These are phyloP conservation scores for Drosophila pullipes DNA, from an alignment of 2,888 invertebrate genomes.

Conservation along the genomic window DNA sequence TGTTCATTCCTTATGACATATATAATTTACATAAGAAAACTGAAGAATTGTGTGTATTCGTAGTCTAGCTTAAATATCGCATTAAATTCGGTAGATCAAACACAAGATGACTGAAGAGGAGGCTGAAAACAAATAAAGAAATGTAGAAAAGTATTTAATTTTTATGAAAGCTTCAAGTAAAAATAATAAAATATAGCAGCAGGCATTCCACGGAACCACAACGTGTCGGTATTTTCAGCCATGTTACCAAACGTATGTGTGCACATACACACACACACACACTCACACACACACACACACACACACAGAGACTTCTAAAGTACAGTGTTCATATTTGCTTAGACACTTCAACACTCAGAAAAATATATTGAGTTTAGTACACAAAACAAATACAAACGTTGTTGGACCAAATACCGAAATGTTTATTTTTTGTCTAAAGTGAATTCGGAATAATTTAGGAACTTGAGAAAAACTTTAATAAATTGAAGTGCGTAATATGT, in stretches of 20 bases:
- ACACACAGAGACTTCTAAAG: not conserved
- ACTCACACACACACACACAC: slow-evolving; percentile 7
- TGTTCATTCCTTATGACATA: not conserved
- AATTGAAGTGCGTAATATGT: not conserved
- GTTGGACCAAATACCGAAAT: not conserved
- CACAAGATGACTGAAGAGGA: not conserved
- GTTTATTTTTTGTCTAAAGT: not conserved
- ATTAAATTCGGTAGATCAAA: not conserved
- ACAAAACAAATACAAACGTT: not conserved
- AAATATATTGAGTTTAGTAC: not conserved
- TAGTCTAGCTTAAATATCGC: not conserved
- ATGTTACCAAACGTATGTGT: slow-evolving; percentile 28
- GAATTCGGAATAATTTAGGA: not conserved
- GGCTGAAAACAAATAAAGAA: slow-evolving; percentile 12
- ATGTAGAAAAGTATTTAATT: slow-evolving; percentile 63
- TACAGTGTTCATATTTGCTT: slow-evolving; percentile 36
- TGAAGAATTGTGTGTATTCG: not conserved
- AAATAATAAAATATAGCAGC: slow-evolving; percentile 61
- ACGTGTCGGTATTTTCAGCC: slow-evolving; percentile 24
- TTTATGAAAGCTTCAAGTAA: slow-evolving; percentile 63
- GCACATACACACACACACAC: slow-evolving; percentile 19
- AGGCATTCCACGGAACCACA: slow-evolving; percentile 20
- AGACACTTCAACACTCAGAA: slow-evolving; percentile 8
- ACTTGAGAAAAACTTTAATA: not conserved
- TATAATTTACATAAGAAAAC: not conserved